Evolutionary conservation across 2,797 vertebrate genomes (phyloP).

Genomic region (Sebastes steindachneri): DNA sequence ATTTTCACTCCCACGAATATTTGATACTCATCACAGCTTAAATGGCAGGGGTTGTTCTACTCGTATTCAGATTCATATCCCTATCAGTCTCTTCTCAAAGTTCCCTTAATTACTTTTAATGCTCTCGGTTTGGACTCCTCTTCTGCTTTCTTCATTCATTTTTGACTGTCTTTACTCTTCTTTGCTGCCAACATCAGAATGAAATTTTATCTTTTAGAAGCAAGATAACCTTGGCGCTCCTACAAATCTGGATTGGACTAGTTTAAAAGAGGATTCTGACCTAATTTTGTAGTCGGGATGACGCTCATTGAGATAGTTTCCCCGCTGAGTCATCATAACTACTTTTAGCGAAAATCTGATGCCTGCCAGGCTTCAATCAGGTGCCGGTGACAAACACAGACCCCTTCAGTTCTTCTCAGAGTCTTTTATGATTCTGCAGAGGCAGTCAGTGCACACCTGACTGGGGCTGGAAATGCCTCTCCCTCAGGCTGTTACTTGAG

Average conservation of each 20-base stretch:
- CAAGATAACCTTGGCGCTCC: neutral
- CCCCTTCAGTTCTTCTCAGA: neutral
- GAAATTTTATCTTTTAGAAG: conserved; percentile 11
- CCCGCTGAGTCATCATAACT: conserved; percentile 38
- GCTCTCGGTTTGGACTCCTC: neutral
- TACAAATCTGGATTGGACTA: conserved; percentile 13
- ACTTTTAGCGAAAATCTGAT: conserved; percentile 15
- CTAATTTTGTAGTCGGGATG: conserved; percentile 8
- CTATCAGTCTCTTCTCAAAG: neutral
- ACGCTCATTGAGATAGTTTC: conserved; percentile 15
- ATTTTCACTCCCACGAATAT: conserved; percentile 38
- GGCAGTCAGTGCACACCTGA: conserved; percentile 39
- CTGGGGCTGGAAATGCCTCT: conserved; percentile 52
- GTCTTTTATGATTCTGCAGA: conserved; percentile 34
- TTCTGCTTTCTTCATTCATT: conserved; percentile 6
- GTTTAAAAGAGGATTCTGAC: conserved; percentile 15
- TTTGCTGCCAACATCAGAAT: neutral
- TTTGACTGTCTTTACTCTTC: neutral
- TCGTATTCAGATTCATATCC: neutral
- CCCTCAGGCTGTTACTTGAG: conserved; percentile 70
- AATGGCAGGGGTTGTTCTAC: conserved; percentile 29
- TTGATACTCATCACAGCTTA: conserved; percentile 44
- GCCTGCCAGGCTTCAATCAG: conserved; percentile 25
- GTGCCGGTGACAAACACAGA: conserved; percentile 26
- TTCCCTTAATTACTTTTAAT: conserved; percentile 25